Base-by-base conservation (phyloP, 2,113 vertebrate species). In the Peromyscus leucopus region DNA sequence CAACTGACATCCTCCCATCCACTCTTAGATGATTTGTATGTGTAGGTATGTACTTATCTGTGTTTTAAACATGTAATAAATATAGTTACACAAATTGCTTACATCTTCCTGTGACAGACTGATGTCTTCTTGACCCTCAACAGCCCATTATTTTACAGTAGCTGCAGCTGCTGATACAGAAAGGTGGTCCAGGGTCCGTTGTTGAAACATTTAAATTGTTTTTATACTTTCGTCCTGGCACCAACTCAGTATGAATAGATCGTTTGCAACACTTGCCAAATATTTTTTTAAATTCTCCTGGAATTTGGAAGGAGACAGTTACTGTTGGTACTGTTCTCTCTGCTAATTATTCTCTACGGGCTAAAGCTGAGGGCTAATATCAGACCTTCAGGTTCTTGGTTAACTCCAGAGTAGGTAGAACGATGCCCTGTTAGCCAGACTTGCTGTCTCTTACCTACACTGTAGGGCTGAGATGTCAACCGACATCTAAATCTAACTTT, bases 41-140 rank as follows among this genome's bases (percentile, higher is more conserved):
- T 5, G 9, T 67, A 63, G 13, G 2, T 13, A 51, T 21, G 19
- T 42, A 22, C 3, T 33, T 7, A 33, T 8, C 15, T 11, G 11
- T 39, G 83, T 71, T 91, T 91, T 69, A 79, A 33, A n/a, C 22
- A 78, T 12, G 36, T 8, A 24, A 33, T 13, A 28, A n/a, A 19
- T 48, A 55, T 31, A 31, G 2, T 33, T 31, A 21, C 10, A 67
- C 16, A 61, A 76, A 12, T 28, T 63, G 19, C n/a, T 61, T 42
- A 89, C 33, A 42, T 31, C 42, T 93, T 55, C 48, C 48, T 19
- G 3, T 39, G 24, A 90, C 42, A 46, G 3, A 2, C 59, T 4
- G 42, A 31, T 0, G 3, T 15, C 61, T 33, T 9, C 36, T 6
- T 36, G 21, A 17, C n/a, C n/a, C 26, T 9, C 2, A 61, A 1